Percentiles rank a stretch among this genome's conserved stretches.
Evolutionary conservation across 2,113 vertebrate genomes (phyloP).

Genomic region (Ammodytes dubius): DNA sequence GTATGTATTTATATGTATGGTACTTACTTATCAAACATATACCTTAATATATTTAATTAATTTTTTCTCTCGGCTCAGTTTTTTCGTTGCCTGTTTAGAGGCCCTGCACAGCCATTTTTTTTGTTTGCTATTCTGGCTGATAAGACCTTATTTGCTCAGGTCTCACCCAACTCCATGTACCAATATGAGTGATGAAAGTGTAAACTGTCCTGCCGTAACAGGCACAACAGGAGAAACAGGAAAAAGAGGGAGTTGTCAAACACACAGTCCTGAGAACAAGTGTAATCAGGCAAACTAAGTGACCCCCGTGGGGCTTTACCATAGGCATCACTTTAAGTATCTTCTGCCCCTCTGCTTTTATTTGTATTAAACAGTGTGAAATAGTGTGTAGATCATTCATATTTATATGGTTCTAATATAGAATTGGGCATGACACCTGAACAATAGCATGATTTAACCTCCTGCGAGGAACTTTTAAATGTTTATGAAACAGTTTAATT

Average conservation of each 20-base stretch:
- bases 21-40: not conserved
- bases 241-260: not conserved
- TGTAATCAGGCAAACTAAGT: not conserved
- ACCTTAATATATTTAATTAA: not conserved
- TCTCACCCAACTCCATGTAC: not conserved
- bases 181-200: not conserved
- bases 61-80: not conserved
- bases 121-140: not conserved
- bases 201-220: not conserved
- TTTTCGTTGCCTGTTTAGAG: not conserved
- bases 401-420: not conserved
- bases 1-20: not conserved
- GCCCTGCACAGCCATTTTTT: too few species aligned
- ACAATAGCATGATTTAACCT: not conserved
- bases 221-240: conserved; percentile 31
- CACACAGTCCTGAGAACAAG: not conserved
- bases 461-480: too few species aligned
- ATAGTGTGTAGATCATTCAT: not conserved
- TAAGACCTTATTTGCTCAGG: not conserved
- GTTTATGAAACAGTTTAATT: too few species aligned
- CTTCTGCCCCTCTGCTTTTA: not conserved
- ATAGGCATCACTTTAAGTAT: not conserved
- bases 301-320: not conserved
- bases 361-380: not conserved
- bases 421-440: not conserved